phyloP scores from a whole-genome alignment of 2,888 invertebrate species.

The Spodoptera littoralis region DNA sequence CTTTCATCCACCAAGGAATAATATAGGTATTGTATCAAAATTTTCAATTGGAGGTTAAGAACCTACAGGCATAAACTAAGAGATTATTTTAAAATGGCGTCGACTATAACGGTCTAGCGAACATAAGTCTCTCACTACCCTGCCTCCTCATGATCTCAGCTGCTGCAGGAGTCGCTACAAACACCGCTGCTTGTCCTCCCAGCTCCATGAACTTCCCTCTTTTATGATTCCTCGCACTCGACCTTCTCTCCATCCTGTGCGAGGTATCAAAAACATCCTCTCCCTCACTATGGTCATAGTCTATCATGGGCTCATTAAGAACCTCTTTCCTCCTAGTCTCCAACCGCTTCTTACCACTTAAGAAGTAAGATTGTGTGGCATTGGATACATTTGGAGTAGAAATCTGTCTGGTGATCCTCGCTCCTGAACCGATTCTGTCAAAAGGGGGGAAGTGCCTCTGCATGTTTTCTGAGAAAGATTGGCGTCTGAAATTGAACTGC shows the following conservation, averaged over 20 bases:
- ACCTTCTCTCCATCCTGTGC: slow-evolving; percentile 73
- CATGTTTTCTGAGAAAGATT: slow-evolving; percentile 84
- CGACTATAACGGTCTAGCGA: slow-evolving; percentile 78
- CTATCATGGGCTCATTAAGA: slow-evolving; percentile 81
- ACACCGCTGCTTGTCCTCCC: slow-evolving; percentile 79
- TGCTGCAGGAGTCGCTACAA: slow-evolving; percentile 81
- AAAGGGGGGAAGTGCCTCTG: slow-evolving; percentile 79
- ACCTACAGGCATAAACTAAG: background rate
- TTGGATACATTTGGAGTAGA: slow-evolving; percentile 81
- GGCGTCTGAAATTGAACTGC: slow-evolving; percentile 74
- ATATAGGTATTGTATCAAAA: background rate
- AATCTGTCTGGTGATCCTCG: slow-evolving; percentile 73
- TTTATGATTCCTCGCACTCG: slow-evolving; percentile 71
- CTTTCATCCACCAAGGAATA: no score
- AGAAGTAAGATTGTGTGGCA: slow-evolving; percentile 75
- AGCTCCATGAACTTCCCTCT: slow-evolving; percentile 81
- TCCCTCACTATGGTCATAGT: slow-evolving; percentile 85
- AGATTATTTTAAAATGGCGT: slow-evolving; percentile 19
- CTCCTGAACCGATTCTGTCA: slow-evolving; percentile 71
- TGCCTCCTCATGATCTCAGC: slow-evolving; percentile 84
- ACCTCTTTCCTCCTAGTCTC: slow-evolving; percentile 77
- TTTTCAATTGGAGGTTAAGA: background rate
- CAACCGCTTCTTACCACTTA: slow-evolving; percentile 71
- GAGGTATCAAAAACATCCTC: slow-evolving; percentile 82
- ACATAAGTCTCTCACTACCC: slow-evolving; percentile 82